phyloP scores from a whole-genome alignment of 2,888 invertebrate species.

The Pristionchus fissidentatus region DNA sequence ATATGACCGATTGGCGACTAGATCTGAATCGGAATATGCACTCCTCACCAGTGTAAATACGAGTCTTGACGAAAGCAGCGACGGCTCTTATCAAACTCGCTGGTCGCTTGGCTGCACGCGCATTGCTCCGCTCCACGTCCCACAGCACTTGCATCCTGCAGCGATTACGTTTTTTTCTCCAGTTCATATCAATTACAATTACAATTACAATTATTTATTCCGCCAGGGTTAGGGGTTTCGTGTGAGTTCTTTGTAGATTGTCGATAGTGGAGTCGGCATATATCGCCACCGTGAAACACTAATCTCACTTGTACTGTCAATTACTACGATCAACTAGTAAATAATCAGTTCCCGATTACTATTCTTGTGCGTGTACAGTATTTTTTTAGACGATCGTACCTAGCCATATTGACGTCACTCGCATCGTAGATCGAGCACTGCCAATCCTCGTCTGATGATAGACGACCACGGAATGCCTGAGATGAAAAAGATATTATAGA shows the following conservation, averaged over 20 bases:
- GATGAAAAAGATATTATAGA: neutral
- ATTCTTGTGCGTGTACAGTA: too few species aligned
- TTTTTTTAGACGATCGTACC: conserved; percentile 70
- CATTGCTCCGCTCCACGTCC: conserved; percentile 75
- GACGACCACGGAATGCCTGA: conserved; percentile 41
- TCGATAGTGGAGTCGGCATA: too few species aligned
- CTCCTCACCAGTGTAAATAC: conserved; percentile 34
- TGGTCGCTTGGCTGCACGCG: neutral
- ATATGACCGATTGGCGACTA: conserved; percentile 52
- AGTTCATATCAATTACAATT: too few species aligned
- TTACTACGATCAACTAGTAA: too few species aligned
- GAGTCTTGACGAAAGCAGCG: conserved; percentile 45
- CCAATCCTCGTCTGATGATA: conserved; percentile 65
- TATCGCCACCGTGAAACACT: too few species aligned
- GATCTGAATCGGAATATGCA: neutral
- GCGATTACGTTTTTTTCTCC: neutral
- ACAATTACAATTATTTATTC: too few species aligned
- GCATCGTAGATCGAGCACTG: conserved; percentile 75
- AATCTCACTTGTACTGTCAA: too few species aligned
- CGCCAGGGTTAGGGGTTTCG: too few species aligned
- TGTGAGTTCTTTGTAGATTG: too few species aligned
- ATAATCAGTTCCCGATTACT: too few species aligned
- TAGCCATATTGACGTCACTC: conserved; percentile 75
- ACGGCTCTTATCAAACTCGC: conserved; percentile 34
- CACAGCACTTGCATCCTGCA: conserved; percentile 76